Evolutionary conservation across 2,888 invertebrate species (phyloP), one percentile per base, ranked within the genome.

Genomic region (Metacarcinus magister): DNA sequence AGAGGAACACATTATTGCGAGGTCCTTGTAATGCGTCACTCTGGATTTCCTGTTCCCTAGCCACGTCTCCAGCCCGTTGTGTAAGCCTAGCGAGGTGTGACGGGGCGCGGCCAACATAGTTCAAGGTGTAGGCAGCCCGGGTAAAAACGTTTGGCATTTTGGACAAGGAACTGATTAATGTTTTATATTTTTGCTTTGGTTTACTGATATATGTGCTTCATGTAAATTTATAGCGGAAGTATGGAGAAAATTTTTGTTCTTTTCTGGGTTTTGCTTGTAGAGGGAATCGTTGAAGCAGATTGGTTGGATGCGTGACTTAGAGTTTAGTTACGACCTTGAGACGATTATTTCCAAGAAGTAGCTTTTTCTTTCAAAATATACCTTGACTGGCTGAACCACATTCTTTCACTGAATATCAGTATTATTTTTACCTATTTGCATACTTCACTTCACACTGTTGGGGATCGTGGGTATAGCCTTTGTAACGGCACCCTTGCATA

Each of bases 1-100:
- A 13, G 82, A 82, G 32, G 87, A 87, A 87, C 87, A 39, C 87
- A 87, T 87, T n/a, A 87, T 39, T 87, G 39, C 87, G 39, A 39
- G 10, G 39, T 13, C 87, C 87, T 87, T 87, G 87, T 39, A 39
- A 39, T 39, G 87, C 32, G 13, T 28, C 28, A 19, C 87, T 87
- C 13, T 23, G 10, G 5, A 87, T 87, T 39, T 87, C 87, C 39
- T 87, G 87, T 39, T 87, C 28, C 39, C 32, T 23, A 19, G 87
- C 39, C 19, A 39, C 39, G 87, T 87, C 87, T 39, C 87, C 87
- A 16, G 13, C 39, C 32, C 87, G 87, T 87, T 39, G 39, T 87
- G 87, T 39, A 87, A 87, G 39, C 39, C 19, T 13, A 3, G 39
- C 0, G 16, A 16, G 87, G 39, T 32, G 13, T 87, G 32, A 87